These are phyloP conservation scores for Labia minor DNA, from an alignment of 2,888 invertebrate species.

Conservation along the genomic window DNA sequence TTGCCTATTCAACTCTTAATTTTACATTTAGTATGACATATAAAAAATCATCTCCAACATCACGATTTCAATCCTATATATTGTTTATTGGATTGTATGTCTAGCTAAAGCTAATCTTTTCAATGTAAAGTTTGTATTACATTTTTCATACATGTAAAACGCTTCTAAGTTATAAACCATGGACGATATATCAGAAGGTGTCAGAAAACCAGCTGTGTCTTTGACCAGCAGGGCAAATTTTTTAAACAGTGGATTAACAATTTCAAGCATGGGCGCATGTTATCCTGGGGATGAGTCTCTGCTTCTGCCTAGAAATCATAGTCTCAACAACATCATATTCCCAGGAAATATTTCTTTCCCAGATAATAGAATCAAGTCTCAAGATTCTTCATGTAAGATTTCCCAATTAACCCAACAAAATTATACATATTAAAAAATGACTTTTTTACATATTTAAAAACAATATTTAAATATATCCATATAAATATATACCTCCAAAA, in stretches of 20 bases:
- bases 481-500: neutral
- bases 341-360: conserved; percentile 20
- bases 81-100: neutral
- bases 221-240: conserved; percentile 21
- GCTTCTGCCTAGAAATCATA: conserved; percentile 20
- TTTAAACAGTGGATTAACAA: conserved; percentile 19
- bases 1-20: too few species aligned
- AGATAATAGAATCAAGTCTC: conserved; percentile 20
- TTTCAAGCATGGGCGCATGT: conserved; percentile 22
- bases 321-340: conserved; percentile 19
- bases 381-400: conserved; percentile 22
- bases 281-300: conserved; percentile 21
- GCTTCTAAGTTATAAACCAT: conserved; percentile 16
- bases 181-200: conserved; percentile 22
- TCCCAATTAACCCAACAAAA: neutral
- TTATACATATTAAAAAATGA: neutral
- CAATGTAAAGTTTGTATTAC: conserved; percentile 19
- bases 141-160: conserved; percentile 17
- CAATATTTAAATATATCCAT: neutral
- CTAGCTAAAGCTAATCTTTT: neutral
- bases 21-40: too few species aligned
- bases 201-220: conserved; percentile 23
- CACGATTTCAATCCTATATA: too few species aligned
- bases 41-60: too few species aligned
- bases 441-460: neutral